Evolutionary conservation across 2,888 invertebrate species (phyloP).

Genomic region (Zaprionus bogoriensis): DNA sequence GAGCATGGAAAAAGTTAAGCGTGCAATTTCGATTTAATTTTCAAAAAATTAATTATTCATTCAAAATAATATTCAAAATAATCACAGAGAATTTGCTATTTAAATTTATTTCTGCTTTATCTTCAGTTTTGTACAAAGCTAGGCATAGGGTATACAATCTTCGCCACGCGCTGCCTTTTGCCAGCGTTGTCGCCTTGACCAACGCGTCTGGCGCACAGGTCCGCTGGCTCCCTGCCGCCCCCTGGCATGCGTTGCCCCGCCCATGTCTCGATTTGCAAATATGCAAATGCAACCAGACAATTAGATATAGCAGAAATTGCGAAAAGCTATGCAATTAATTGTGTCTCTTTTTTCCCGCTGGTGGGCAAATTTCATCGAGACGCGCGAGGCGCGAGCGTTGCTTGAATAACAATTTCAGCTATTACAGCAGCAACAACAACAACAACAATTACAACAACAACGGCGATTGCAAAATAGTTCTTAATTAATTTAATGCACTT

Average conservation of each 20-base stretch:
- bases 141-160: no score
- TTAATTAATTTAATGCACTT: slow-evolving; percentile 33
- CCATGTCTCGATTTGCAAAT: slow-evolving; percentile 37
- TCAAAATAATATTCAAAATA: no score
- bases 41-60: no score
- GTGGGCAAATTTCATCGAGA: slow-evolving; percentile 53
- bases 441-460: slow-evolving; percentile 23
- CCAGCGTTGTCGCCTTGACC: slow-evolving; percentile 29
- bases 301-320: slow-evolving; percentile 5
- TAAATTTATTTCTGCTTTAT: no score
- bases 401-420: slow-evolving; percentile 70
- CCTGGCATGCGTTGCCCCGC: slow-evolving; percentile 10
- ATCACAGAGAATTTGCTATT: no score
- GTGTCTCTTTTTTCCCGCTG: slow-evolving; percentile 32
- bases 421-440: slow-evolving; percentile 17
- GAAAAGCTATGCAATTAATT: slow-evolving; percentile 1
- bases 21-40: no score
- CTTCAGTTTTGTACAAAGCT: no score
- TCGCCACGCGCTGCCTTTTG: no score
- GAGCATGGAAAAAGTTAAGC: no score
- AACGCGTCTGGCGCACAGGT: not conserved
- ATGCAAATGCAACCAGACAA: slow-evolving; percentile 31
- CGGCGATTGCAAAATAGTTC: no score
- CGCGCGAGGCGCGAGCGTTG: slow-evolving; percentile 44
- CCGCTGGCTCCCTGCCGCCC: not conserved